Evolutionary conservation across 2,113 vertebrate species (phyloP), one percentile per base, ranked within the genome.

Genomic region (Monarcha castaneiventris): DNA sequence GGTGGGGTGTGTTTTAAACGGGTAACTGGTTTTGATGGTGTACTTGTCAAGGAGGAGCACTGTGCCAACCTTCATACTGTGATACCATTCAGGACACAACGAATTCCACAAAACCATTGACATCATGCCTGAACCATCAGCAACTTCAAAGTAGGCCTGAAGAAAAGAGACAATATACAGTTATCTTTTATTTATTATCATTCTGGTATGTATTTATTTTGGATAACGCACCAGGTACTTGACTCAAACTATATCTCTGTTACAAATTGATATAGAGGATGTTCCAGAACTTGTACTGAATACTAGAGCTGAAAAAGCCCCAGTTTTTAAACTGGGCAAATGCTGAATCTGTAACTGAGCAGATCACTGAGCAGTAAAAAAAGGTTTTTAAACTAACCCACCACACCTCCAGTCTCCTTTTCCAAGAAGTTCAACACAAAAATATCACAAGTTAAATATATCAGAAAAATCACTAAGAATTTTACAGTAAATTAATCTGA

Each of bases 91-190:
- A 8, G 97, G 98, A 97, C 99, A 99, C 46, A 99, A 88, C 5
- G 98, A 97, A 30, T 99, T 99, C 99, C 99, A 99, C 77, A 99
- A 96, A 93, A 99, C 99, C 67, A 99, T 96, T 6, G 98, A 98
- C 98, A 99, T 98, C 54, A 98, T 98, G 69, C 99, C 99, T 51
- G 98, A 99, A 95, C 97, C 97, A 97, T 99, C 99, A 75, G 99
- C 99, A 63, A 99, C 98, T 97, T 99, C 99, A 95, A 99, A 98
- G 95, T 99, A 99, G 14, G 98, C 98, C 99, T 99, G 96, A 72
- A 71, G 27, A 26, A 41, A 63, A 80, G 16, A 84, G 44, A 79
- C 62, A 92, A 89, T 54, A 84, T 13, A 59, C 15, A 58, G 49
- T 75, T 7, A 83, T 55, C 43, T 83, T 82, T 61, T 44, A 67